Evolutionary conservation across 2,888 invertebrate genomes (phyloP).

Genomic region (Bruchidius siliquastri): DNA sequence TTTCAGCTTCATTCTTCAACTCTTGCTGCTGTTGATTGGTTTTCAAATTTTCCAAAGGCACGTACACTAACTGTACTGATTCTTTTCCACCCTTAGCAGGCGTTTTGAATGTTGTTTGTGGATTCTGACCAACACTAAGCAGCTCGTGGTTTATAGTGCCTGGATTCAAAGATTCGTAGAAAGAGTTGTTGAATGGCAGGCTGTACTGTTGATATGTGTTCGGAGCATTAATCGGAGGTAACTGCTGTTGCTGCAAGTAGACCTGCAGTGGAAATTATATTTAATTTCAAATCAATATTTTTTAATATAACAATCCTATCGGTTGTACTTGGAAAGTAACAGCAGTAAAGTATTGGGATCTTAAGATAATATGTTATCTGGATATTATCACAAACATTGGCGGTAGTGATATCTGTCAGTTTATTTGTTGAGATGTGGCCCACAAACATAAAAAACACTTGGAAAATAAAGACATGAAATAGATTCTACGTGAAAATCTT

Average conservation of each 20-base stretch:
- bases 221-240: constrained; percentile 24
- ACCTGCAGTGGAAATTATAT: not conserved
- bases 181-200: constrained; percentile 23
- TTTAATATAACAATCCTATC: too few species aligned
- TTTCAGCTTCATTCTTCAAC: constrained; percentile 13
- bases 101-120: constrained; percentile 7
- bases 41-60: constrained; percentile 61
- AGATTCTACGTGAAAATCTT: too few species aligned
- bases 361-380: too few species aligned
- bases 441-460: too few species aligned
- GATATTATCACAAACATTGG: too few species aligned
- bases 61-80: constrained; percentile 75
- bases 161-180: constrained; percentile 27
- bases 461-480: too few species aligned
- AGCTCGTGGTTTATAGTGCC: constrained; percentile 27
- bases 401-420: too few species aligned
- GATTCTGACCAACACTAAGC: constrained; percentile 20
- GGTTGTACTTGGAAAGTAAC: too few species aligned
- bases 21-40: constrained; percentile 51
- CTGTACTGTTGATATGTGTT: constrained; percentile 29
- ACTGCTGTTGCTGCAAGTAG: not conserved
- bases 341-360: too few species aligned
- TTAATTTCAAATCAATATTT: too few species aligned
- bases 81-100: constrained; percentile 42
- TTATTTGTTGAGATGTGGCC: too few species aligned